These are phyloP conservation scores for Mesochorus sp. DNA, from an alignment of 2,888 invertebrate genomes.

Conservation along the genomic window DNA sequence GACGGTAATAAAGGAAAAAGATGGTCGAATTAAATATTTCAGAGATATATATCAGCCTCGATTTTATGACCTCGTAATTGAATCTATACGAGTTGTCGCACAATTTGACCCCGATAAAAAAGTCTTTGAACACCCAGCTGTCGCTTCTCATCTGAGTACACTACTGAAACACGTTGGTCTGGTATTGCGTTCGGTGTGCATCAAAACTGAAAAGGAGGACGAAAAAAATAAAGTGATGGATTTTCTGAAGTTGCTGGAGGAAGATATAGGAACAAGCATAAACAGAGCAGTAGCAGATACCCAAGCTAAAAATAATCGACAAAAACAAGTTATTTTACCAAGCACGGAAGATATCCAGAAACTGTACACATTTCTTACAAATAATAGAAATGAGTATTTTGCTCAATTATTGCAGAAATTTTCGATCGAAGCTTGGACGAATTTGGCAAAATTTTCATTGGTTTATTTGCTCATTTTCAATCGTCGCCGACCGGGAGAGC, in stretches of 20 bases:
- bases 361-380: constrained; percentile 41
- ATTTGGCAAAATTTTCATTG: constrained; percentile 57
- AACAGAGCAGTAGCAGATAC: constrained; percentile 49
- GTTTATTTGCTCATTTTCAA: constrained; percentile 64
- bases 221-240: constrained; percentile 34
- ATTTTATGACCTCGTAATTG: constrained; percentile 39
- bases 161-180: constrained; percentile 56
- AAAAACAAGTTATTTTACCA: constrained; percentile 56
- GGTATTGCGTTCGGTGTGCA: constrained; percentile 43
- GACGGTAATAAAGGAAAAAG: constrained; percentile 20
- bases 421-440: background rate
- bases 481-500: constrained; percentile 65
- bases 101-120: constrained; percentile 29
- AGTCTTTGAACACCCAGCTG: constrained; percentile 39
- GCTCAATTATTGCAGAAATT: too few species aligned
- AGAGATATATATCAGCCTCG: constrained; percentile 48
- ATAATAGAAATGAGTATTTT: constrained; percentile 11
- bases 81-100: constrained; percentile 49
- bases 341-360: constrained; percentile 50
- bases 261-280: constrained; percentile 35
- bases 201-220: constrained; percentile 33
- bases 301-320: constrained; percentile 29
- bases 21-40: constrained; percentile 43
- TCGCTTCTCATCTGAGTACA: constrained; percentile 49
- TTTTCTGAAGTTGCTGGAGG: constrained; percentile 43